Conservation (phyloP, 2,888 invertebrate genomes). For the Phalera bucephala region DNA sequence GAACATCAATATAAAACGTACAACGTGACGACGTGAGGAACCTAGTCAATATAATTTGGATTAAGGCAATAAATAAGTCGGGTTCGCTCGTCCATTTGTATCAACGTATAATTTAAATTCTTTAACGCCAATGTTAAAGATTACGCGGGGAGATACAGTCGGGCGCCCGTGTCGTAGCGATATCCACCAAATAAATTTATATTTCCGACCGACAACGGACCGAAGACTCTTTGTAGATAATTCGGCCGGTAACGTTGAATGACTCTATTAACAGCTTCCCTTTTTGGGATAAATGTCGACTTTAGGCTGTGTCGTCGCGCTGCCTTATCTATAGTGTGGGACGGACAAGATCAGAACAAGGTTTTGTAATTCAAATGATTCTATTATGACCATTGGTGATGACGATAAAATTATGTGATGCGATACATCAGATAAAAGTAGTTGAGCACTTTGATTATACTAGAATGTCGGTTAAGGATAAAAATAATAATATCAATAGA, state of each 20-base stretch:
- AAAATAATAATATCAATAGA: background rate
- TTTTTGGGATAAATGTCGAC: slow-evolving; percentile 80
- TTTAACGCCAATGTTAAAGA: slow-evolving; percentile 84
- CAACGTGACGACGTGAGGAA: slow-evolving; percentile 72
- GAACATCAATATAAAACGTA: slow-evolving; percentile 34
- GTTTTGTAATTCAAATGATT: background rate
- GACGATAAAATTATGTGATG: background rate
- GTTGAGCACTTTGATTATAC: background rate
- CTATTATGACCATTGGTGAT: background rate
- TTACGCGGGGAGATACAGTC: slow-evolving; percentile 78
- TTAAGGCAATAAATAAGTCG: slow-evolving; percentile 79
- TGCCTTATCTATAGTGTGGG: slow-evolving; percentile 60
- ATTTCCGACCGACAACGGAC: slow-evolving; percentile 76
- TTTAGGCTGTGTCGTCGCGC: slow-evolving; percentile 57
- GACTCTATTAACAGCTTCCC: slow-evolving; percentile 84
- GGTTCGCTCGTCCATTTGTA: slow-evolving; percentile 80
- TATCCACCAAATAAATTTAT: slow-evolving; percentile 82
- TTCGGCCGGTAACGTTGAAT: slow-evolving; percentile 81
- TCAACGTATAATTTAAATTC: slow-evolving; percentile 83
- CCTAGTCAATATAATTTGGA: slow-evolving; percentile 80
- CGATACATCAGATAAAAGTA: background rate
- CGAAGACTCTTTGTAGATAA: slow-evolving; percentile 81
- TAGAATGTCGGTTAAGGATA: background rate
- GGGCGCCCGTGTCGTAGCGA: slow-evolving; percentile 77
- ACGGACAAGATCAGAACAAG: slow-evolving; percentile 9